phyloP scores from a whole-genome alignment of 2,113 vertebrate genomes.

The Rhinichthys klamathensis region DNA sequence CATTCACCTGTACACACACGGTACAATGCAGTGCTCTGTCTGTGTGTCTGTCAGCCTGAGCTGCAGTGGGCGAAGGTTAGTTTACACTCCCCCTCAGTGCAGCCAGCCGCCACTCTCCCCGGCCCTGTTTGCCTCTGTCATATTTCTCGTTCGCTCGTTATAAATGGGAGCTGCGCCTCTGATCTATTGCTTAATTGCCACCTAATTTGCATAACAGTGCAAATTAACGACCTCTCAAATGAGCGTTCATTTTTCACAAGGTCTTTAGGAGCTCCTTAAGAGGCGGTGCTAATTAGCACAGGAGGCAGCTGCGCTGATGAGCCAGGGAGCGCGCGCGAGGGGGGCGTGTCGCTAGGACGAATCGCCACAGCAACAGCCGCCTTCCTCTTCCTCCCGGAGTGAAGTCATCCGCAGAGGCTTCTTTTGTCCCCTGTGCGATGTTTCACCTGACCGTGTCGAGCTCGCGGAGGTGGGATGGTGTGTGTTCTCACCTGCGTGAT shows the following conservation, averaged over 20 bases:
- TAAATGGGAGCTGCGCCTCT: constrained; percentile 82
- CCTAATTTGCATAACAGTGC: constrained; percentile 88
- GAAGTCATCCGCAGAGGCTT: constrained; percentile 41
- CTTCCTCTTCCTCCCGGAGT: constrained; percentile 37
- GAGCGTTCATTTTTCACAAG: constrained; percentile 87
- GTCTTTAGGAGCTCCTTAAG: constrained; percentile 87
- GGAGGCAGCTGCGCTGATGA: constrained; percentile 83
- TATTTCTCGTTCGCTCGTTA: constrained; percentile 81
- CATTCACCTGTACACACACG: constrained; percentile 27
- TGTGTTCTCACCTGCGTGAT: constrained; percentile 46
- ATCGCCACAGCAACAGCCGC: constrained; percentile 65
- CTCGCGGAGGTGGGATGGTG: not conserved
- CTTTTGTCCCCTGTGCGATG: constrained; percentile 19
- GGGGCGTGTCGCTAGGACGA: constrained; percentile 61
- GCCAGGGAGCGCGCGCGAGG: constrained; percentile 35
- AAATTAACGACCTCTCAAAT: constrained; percentile 88
- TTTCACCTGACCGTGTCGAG: constrained; percentile 9
- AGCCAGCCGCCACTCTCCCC: constrained; percentile 62
- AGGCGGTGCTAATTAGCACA: constrained; percentile 83
- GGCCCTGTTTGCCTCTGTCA: constrained; percentile 78
- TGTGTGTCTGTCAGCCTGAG: constrained; percentile 8
- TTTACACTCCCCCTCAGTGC: constrained; percentile 43
- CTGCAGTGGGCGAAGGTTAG: constrained; percentile 27
- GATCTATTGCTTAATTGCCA: constrained; percentile 86
- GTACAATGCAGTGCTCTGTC: not conserved